phyloP scores from a whole-genome alignment of 2,113 vertebrate species.

The Callipepla californica region DNA sequence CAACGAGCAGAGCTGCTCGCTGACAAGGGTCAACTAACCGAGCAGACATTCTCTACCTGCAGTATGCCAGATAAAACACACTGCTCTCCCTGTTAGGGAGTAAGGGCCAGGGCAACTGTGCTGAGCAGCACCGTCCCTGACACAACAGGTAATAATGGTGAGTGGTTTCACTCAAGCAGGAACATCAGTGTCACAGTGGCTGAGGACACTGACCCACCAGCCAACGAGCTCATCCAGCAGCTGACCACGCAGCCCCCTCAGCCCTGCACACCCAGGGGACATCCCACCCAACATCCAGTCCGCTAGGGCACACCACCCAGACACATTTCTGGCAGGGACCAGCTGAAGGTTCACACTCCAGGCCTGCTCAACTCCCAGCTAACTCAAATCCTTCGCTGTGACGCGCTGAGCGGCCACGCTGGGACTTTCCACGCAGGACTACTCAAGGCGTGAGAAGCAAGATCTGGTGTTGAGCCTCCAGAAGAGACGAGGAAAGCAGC shows the following conservation, averaged over 20 bases:
- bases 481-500: conserved; percentile 45
- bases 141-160: neutral
- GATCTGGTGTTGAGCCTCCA: conserved; percentile 41
- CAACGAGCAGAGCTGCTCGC: neutral
- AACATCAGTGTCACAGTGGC: neutral
- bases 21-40: neutral
- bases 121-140: neutral
- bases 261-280: neutral
- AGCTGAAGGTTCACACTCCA: neutral
- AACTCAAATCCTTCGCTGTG: conserved; percentile 1
- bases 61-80: neutral
- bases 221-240: neutral
- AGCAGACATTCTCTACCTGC: neutral
- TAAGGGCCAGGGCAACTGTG: neutral
- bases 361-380: neutral
- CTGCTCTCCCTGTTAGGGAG: fast-evolving
- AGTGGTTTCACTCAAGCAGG: neutral
- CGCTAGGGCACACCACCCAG: neutral
- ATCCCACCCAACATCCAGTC: neutral
- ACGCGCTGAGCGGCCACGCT: fast-evolving
- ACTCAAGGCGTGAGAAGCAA: neutral
- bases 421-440: neutral
- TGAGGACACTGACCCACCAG: neutral
- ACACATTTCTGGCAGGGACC: neutral
- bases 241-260: fast-evolving